These are phyloP conservation scores for Phacellophora camtschatica DNA, from an alignment of 30 jellyfish, hydroid and myxozoan genomes.

Conservation along the genomic window DNA sequence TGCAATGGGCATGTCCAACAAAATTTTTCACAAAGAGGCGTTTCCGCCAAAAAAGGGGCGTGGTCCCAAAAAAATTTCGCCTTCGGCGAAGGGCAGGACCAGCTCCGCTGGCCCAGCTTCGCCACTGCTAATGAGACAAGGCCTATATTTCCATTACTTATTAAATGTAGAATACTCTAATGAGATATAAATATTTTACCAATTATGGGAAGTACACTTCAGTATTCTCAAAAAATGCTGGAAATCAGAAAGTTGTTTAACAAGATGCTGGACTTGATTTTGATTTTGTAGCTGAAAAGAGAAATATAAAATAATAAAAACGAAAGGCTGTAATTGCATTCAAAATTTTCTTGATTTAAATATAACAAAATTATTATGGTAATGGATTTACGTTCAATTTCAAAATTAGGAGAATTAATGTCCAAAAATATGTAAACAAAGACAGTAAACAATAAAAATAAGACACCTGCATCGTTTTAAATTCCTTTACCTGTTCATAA, in stretches of 20 bases:
- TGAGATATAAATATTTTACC: too few relatives aligned
- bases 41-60: too few relatives aligned
- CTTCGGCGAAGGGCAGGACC: too few relatives aligned
- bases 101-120: too few relatives aligned
- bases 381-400: not conserved
- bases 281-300: constrained; percentile 1
- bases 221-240: constrained; percentile 42
- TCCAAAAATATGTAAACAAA: too few relatives aligned
- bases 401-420: too few relatives aligned
- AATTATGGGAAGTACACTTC: constrained; percentile 4
- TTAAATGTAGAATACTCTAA: too few relatives aligned
- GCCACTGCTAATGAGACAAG: too few relatives aligned
- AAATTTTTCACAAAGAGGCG: not conserved
- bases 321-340: not conserved
- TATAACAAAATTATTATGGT: not conserved
- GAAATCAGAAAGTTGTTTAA: constrained; percentile 24
- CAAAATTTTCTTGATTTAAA: not conserved
- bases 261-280: constrained; percentile 1
- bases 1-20: not conserved
- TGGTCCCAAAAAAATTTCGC: too few relatives aligned
- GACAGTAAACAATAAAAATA: not conserved
- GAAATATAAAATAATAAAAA: not conserved
- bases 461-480: not conserved
- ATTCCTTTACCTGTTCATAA: constrained; percentile 47
- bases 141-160: not conserved